A percentile compares a stretch with the other conserved stretches of the same genome.
Conservation (phyloP, 2,113 vertebrate genomes). For the Collichthys lucidus region DNA sequence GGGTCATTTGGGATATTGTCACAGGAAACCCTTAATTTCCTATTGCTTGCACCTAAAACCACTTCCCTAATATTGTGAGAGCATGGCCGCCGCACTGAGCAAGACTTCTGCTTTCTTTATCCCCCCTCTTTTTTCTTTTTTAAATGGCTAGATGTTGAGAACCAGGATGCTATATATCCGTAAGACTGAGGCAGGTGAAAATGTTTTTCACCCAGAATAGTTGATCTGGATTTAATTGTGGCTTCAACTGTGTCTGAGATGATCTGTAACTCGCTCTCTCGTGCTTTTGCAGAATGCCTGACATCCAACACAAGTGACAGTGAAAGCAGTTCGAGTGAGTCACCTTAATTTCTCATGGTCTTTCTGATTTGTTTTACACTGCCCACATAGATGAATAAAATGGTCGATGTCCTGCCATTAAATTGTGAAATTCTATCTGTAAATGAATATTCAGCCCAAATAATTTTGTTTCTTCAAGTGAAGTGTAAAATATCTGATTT, state of each 20-base stretch:
- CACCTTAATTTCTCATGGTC: constrained; percentile 50
- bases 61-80: constrained; percentile 71
- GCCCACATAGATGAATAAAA: constrained; percentile 48
- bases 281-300: constrained; percentile 92
- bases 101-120: constrained; percentile 72
- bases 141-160: constrained; percentile 39
- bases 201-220: constrained; percentile 30
- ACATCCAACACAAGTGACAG: constrained; percentile 99
- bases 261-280: constrained; percentile 45
- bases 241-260: not conserved
- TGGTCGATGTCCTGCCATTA: constrained; percentile 22
- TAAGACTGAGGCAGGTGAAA: constrained; percentile 40
- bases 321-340: constrained; percentile 99
- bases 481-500: not conserved
- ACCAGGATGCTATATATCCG: constrained; percentile 9
- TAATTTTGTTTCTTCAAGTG: not conserved
- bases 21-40: constrained; percentile 84
- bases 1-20: constrained; percentile 67
- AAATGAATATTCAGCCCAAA: constrained; percentile 9
- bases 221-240: constrained; percentile 24
- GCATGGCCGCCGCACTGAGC: constrained; percentile 54
- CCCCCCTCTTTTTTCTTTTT: constrained; percentile 18
- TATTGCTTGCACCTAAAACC: constrained; percentile 79
- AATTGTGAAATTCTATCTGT: constrained; percentile 39
- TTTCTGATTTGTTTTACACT: constrained; percentile 41